These are phyloP conservation scores for Epinotia nisella DNA, from an alignment of 2,888 invertebrate genomes.

Conservation along the genomic window DNA sequence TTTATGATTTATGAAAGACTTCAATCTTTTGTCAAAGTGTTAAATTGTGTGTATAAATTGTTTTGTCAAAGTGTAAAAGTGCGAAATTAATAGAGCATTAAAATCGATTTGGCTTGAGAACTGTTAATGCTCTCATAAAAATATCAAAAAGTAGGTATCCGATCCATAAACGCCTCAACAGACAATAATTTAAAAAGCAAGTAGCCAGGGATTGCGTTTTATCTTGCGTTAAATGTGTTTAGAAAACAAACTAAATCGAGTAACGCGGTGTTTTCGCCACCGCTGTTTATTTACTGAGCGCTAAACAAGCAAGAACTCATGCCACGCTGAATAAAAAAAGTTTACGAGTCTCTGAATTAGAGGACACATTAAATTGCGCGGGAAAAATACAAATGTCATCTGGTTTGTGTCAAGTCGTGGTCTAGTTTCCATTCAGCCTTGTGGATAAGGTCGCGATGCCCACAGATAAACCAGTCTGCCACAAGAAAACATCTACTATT, in stretches of 20 bases:
- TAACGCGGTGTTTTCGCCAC: conserved; percentile 25
- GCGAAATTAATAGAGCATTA: no score
- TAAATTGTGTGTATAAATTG: no score
- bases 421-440: background rate
- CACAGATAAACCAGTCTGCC: no score
- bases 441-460: background rate
- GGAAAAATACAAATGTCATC: conserved; percentile 13
- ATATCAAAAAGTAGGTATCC: background rate
- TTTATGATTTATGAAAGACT: no score
- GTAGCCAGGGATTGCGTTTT: conserved; percentile 6
- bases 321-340: conserved; percentile 35
- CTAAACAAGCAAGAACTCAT: conserved; percentile 35
- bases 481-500: background rate
- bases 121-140: no score
- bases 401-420: conserved; percentile 2
- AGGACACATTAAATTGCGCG: conserved; percentile 4
- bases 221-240: conserved; percentile 11
- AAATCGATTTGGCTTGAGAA: no score
- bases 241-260: conserved; percentile 21
- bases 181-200: background rate
- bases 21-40: no score
- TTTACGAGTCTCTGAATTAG: conserved; percentile 33
- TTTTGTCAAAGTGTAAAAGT: no score
- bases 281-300: conserved; percentile 29
- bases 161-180: background rate